A percentile compares a stretch with the other conserved stretches of the same genome.
Evolutionary conservation across 1,140 invertebrate species (phyloP).

Genomic region (Drosophila lowei): DNA sequence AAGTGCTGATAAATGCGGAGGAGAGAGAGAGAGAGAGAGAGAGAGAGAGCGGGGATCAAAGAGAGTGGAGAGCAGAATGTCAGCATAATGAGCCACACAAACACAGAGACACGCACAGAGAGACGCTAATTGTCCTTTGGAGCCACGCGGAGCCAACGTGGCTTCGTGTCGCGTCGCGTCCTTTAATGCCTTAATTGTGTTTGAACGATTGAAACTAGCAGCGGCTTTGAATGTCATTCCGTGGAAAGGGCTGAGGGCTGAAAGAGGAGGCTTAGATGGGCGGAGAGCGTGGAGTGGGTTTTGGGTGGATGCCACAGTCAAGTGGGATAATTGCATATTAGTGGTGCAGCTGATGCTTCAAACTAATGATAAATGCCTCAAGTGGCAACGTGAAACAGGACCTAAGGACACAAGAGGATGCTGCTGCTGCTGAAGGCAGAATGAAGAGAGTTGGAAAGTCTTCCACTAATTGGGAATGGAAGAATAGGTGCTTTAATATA

Average conservation of each 20-base stretch:
- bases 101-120: constrained; percentile 12
- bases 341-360: constrained; percentile 52
- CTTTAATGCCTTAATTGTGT: constrained; percentile 73
- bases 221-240: constrained; percentile 48
- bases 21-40: background rate
- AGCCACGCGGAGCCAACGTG: background rate
- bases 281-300: background rate
- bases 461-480: constrained; percentile 32
- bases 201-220: constrained; percentile 72
- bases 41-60: background rate
- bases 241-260: background rate
- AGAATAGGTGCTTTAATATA: constrained; percentile 26
- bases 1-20: constrained; percentile 34
- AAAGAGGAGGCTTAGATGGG: too few species aligned
- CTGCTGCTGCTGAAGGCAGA: constrained; percentile 1
- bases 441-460: constrained; percentile 4
- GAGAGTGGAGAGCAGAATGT: constrained; percentile 6
- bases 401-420: constrained; percentile 8
- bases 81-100: constrained; percentile 69
- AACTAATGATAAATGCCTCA: constrained; percentile 47
- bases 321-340: constrained; percentile 60
- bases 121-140: constrained; percentile 61
- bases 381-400: constrained; percentile 37
- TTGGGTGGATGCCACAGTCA: constrained; percentile 27
- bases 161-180: constrained; percentile 6